Conservation (phyloP, 2,888 invertebrate species). For the Epsilonema sp. region DNA sequence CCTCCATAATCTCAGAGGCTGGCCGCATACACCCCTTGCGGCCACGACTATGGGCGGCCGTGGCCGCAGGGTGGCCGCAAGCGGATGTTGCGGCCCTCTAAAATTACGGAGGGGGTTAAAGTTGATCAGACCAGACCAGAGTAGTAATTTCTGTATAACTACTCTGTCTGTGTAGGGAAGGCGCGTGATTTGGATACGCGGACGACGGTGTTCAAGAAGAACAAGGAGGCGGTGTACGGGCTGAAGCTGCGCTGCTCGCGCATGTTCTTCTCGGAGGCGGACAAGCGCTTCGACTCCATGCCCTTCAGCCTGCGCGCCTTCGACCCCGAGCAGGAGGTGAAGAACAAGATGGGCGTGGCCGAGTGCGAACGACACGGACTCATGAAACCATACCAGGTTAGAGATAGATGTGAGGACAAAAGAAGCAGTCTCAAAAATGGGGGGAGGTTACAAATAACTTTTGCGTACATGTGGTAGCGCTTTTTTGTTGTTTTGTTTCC, state of each 20-base stretch:
- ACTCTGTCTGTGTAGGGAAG: conserved; percentile 37
- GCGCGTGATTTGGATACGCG: conserved; percentile 79
- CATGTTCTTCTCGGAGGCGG: conserved; percentile 38
- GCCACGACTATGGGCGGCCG: too few species aligned
- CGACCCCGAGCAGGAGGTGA: conserved; percentile 80
- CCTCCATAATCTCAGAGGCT: too few species aligned
- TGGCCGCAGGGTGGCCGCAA: too few species aligned
- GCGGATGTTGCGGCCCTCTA: too few species aligned
- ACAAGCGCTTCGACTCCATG: conserved; percentile 58
- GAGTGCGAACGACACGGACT: conserved; percentile 96
- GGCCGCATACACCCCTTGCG: too few species aligned
- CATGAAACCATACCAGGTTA: conserved; percentile 90
- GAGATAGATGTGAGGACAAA: conserved; percentile 19
- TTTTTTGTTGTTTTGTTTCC: conserved; percentile 2
- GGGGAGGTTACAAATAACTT: too few species aligned
- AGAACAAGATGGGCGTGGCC: conserved; percentile 87
- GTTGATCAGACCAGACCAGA: too few species aligned
- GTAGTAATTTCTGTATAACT: too few species aligned
- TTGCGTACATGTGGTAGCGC: too few species aligned
- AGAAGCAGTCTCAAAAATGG: too few species aligned
- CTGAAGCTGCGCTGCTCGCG: conserved; percentile 90
- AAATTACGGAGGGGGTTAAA: too few species aligned
- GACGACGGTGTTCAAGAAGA: conserved; percentile 94
- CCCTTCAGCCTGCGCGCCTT: conserved; percentile 64
- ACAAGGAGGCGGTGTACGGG: conserved; percentile 74